phyloP scores from a whole-genome alignment of 2,797 vertebrate genomes.

The Channallabes apus region DNA sequence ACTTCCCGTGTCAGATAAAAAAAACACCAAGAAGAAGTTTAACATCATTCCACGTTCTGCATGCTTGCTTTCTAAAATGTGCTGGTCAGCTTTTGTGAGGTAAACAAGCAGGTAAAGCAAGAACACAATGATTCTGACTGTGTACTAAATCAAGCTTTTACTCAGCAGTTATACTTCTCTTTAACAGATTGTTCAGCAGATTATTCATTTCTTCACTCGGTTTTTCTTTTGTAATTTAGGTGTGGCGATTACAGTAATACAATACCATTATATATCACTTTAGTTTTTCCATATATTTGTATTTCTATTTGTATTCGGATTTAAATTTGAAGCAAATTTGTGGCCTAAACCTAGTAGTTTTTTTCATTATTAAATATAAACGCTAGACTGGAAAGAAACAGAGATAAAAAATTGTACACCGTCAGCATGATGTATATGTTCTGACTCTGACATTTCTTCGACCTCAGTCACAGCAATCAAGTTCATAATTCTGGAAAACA shows the following conservation, averaged over 20 bases:
- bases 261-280: background rate
- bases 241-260: background rate
- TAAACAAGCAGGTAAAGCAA: background rate
- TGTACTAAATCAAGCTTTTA: background rate
- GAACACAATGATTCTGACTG: background rate
- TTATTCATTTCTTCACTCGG: background rate
- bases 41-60: background rate
- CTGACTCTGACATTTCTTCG: background rate
- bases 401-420: too few relatives aligned
- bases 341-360: background rate
- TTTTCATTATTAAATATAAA: background rate
- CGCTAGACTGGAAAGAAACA: background rate
- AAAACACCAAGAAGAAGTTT: conserved; percentile 1
- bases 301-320: background rate
- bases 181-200: background rate
- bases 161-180: background rate
- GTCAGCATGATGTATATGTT: background rate
- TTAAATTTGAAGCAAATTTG: background rate
- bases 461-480: background rate
- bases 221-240: background rate
- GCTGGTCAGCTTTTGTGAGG: background rate
- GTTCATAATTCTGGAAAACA: conserved; percentile 1
- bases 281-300: background rate
- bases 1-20: conserved; percentile 16
- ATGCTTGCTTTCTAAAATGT: background rate